Evolutionary conservation across 2,888 invertebrate genomes (phyloP), one percentile per base, ranked within the genome.

Genomic region (Drosophila quasianomalipes): DNA sequence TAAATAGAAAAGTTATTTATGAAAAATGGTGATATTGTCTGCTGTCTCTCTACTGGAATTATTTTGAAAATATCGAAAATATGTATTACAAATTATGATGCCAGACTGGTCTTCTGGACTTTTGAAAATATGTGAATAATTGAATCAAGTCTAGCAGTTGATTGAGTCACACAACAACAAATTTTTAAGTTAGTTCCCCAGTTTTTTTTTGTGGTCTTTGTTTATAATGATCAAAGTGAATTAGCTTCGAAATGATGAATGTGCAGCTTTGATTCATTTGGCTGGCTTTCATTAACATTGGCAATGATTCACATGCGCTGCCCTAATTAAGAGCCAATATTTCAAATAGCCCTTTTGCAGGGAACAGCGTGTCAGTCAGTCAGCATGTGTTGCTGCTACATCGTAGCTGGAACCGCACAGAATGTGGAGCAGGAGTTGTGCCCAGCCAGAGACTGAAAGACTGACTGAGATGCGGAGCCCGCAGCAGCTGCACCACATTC

Each of bases 321-420:
- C 37, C 76, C 77, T 62, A 79, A 77, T 77, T 79, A 77, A 79
- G 62, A 70, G 65, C 33, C 70, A 65, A 70, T 74, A 65, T 61
- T 61, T 67, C 51, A 51, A 58, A 72, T 39, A 44, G 57, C 33
- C 28, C 44, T 16, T 44, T 44, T 39, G 22, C 57, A 59, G 41
- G 28, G 14, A 44, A 52, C 22, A 12, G 44, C 44, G 44, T 44
- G 22, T 39, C 39, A 39, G 22, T 22, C 44, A 44, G 44, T 44
- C 44, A 44, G 12, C 22, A 44, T 22, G 44, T 44, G 22, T 22
- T 44, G 22, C 5, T 44, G 44, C 22, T 44, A 12, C 12, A n/a
- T 44, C 22, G 28, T 10, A 44, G 39, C 26, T 52, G 57, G 51
- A 33, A 28, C 44, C 19, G 55, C 47, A 26, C 28, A 12, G 16